Base-by-base conservation (phyloP, 2,888 invertebrate genomes). In the Aphelenchoides bicaudatus region DNA sequence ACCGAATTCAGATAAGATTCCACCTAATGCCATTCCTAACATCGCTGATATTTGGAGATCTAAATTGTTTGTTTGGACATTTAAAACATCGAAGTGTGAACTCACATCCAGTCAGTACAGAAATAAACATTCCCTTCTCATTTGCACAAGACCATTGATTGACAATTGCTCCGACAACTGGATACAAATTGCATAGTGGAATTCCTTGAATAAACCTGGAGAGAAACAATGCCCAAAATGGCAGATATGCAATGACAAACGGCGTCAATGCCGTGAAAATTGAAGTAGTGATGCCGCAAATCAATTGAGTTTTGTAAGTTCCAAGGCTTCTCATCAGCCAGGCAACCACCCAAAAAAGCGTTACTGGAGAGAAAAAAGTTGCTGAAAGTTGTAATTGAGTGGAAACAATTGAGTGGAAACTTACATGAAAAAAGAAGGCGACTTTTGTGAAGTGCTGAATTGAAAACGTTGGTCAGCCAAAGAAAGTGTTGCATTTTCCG, bases 31-130 rank as follows among this genome's bases (percentile, higher is more conserved):
- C 53, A 53, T 53, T 6, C 25, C 50, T 23, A 53, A 27, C 8
- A 53, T 51, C 3, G 43, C 39, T 10, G 53, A 53, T 1, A 53
- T 5, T 21, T 53, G 53, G 47, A 53, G 51, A 28, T 53, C n/a
- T n/a, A n/a, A n/a, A n/a, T n/a, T n/a, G n/a, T n/a, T n/a, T n/a
- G n/a, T n/a, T n/a, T n/a, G n/a, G n/a, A n/a, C n/a, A n/a, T n/a
- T n/a, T n/a, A n/a, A n/a, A n/a, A n/a, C n/a, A n/a, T n/a, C n/a
- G n/a, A n/a, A n/a, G n/a, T n/a, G n/a, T n/a, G n/a, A n/a, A n/a
- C n/a, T n/a, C n/a, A n/a, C n/a, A 53, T 21, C 53, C 50, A n/a
- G 53, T 53, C 27, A 51, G 23, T 2, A 48, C 28, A 6, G 52
- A 52, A n/a, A 53, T 23, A 21, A 53, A 53, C 16, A 53, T 21